phyloP scores from a whole-genome alignment of 2,888 invertebrate species.

The Pyrrhosoma nymphula region DNA sequence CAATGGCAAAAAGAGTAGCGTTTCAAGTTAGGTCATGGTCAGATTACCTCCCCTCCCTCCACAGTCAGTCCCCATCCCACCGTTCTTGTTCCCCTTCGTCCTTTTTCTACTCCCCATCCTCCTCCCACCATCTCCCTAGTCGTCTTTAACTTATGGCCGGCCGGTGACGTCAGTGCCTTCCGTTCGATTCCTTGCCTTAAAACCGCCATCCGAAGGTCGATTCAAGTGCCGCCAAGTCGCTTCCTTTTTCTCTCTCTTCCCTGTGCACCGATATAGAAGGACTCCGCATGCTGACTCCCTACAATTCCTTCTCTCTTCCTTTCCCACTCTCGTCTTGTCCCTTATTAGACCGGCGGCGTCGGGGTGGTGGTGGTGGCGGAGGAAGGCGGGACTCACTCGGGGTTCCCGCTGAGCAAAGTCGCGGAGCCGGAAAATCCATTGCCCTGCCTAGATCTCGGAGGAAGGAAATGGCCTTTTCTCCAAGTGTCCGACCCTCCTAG shows the following conservation, averaged over 20 bases:
- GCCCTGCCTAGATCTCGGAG: too few species aligned
- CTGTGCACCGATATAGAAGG: neutral
- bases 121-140: neutral
- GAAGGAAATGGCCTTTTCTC: too few species aligned
- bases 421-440: too few species aligned
- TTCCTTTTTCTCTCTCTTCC: neutral
- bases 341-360: neutral
- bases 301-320: neutral
- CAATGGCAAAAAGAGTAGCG: neutral
- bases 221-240: neutral
- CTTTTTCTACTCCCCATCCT: too few species aligned
- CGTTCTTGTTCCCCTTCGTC: too few species aligned
- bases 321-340: neutral
- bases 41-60: neutral
- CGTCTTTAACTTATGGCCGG: neutral
- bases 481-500: too few species aligned
- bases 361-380: neutral
- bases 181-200: conserved; percentile 28
- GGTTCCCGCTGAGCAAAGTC: too few species aligned
- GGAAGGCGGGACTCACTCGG: neutral
- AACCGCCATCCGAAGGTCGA: neutral
- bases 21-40: neutral
- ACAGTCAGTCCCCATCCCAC: too few species aligned
- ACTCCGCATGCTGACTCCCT: neutral
- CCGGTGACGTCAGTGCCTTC: neutral